Evolutionary conservation across 2,797 vertebrate species (phyloP), one percentile per base, ranked within the genome.

Genomic region (Artibeus lituratus): DNA sequence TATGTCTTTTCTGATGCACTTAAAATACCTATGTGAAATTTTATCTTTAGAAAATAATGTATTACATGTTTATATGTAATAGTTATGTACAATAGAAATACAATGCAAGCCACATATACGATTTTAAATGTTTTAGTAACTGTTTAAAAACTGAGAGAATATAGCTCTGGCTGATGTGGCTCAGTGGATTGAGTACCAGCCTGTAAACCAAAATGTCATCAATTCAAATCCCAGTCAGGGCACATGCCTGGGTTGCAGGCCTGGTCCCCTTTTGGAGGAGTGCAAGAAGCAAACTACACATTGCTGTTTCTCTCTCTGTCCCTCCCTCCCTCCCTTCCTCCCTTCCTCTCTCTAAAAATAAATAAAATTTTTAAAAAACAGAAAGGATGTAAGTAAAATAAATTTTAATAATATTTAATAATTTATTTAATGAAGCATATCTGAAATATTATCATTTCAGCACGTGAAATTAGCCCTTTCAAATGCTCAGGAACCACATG

Each of bases 11-110:
- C 67, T 15, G 21, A 85, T 16, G 89, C 35, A 80, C 42, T 96
- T 82, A 87, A 97, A 94, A 96, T 77, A n/a, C 18, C 65, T 76
- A 44, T 82, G 67, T 55, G 84, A 95, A 93, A 53, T 87, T 47
- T 90, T 83, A 62, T 81, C 90, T 93, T 96, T 90, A n/a, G 80
- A 95, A 94, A 94, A 94, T 77, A 67, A 51, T 59, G 49, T 59
- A 35, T 24, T 73, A 37, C 26, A 51, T 65, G 95, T 95, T 87
- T 83, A 59, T 77, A 70, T 78, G 44, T 90, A 80, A 37, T 15
- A 81, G 53, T 92, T 92, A 57, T 87, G 2, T 69, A 2, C 87
- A 65, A 78, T 72, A 85, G 47, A 94, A 94, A 89, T 76, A 53
- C 8, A 89, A 65, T 59, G 5, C 3, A 80, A 81, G 21, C 37